Evolutionary conservation across 2,113 vertebrate species (phyloP), one percentile per base, ranked within the genome.

Genomic region (Amia ocellicauda): DNA sequence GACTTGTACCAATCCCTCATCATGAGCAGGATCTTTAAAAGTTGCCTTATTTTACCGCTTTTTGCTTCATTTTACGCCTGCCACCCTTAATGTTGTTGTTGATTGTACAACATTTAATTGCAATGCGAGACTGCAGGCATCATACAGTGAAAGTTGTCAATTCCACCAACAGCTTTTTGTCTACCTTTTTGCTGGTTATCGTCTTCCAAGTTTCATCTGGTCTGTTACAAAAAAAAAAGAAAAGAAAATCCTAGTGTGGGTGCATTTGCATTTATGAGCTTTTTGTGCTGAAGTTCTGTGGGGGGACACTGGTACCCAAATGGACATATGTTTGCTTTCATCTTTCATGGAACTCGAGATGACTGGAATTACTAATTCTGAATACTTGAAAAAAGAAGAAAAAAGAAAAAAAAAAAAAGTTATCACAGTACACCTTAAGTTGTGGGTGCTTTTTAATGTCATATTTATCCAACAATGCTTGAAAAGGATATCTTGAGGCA

Each of bases 31-130:
- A 76, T 79, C 53, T 58, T 80, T 86, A 77, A 82, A 83, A 81
- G 84, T 86, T 86, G 84, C 84, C 84, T 83, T 87, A 89, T 88
- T 85, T 81, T 74, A 78, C 81, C 81, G 79, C 83, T 83, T 79
- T 78, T 71, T 67, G 74, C 80, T 83, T 82, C 67, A 74, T 63
- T n/a, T 75, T 70, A 74, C 71, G 79, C 77, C 69, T 66, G 62
- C 71, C 76, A 74, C 77, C 40, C 77, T 72, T 76, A 70, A 68
- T 64, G 68, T 64, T 42, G 68, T 64, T 42, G 62, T 79, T 27
- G 47, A 76, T 73, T 82, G 78, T 80, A 77, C 78, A 78, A 78
- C 76, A 71, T 76, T 69, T 58, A 65, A 64, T 76, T 69, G 63
- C 59, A 47, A 42, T 63, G 67, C 55, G 55, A 64, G 63, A 63